Conservation (phyloP, 2,113 vertebrate genomes). For the Gorilla gorilla region DNA sequence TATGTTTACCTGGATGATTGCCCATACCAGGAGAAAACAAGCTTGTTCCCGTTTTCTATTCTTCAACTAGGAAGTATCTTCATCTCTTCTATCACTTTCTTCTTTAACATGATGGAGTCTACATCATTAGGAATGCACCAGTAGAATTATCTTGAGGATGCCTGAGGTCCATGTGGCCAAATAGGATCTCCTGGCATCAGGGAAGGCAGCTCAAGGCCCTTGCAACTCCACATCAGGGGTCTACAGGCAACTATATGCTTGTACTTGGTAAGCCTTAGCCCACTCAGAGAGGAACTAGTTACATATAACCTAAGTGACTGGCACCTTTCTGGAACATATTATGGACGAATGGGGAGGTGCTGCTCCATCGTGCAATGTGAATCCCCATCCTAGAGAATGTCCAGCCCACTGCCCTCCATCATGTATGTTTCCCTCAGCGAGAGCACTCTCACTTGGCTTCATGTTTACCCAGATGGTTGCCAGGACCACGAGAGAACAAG, state of each 20-base stretch:
- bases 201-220: background rate
- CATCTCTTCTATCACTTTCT: background rate
- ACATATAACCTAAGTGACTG: background rate
- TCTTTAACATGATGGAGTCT: background rate
- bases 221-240: no score
- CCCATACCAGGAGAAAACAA: background rate
- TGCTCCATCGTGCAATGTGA: no score
- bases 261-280: background rate
- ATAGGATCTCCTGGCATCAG: background rate
- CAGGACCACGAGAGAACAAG: background rate
- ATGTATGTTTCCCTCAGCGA: background rate
- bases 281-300: background rate
- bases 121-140: background rate
- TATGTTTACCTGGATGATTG: background rate
- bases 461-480: background rate
- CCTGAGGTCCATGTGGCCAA: background rate
- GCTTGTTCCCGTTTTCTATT: background rate
- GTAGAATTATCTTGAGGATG: background rate
- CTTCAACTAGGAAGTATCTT: background rate
- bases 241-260: background rate
- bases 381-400: background rate
- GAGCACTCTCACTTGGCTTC: background rate
- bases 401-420: background rate
- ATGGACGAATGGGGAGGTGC: fast-evolving
- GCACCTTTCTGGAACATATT: background rate